Evolutionary conservation across 2,888 invertebrate species (phyloP), one percentile per base, ranked within the genome.

Genomic region (Erebia aethiops): DNA sequence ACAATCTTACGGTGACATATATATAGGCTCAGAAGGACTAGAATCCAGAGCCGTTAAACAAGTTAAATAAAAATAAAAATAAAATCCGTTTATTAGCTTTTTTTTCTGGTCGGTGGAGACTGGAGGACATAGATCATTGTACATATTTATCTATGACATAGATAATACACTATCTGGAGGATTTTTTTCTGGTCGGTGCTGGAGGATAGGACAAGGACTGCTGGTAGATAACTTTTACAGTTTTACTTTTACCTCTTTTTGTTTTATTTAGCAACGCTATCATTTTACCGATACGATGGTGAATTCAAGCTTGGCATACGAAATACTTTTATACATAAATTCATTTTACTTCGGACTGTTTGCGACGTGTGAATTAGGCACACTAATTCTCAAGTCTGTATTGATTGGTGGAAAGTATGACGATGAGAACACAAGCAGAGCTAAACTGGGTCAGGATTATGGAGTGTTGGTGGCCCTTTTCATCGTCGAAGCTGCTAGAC

Each of bases 341-440:
- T 97, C 97, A 41, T 97, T 97, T 94, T 97, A 97, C 90, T 97
- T 97, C 84, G 97, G 97, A 82, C 95, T 97, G 92, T 97, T 97
- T 87, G 96, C 97, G 64, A 95, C 96, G 74, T 97, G 97, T 87
- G 97, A 97, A 90, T 90, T 97, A 77, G 96, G 96, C 74, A 96
- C 97, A 88, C 95, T 96, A 78, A 94, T 96, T 70, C 94, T 97
- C 79, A 98, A 98, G 89, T 96, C 95, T 76, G 95, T 96, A 78
- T 95, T 96, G 88, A 94, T 92, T 73, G 85, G 82, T 71, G 84
- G 84, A 9, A 87, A 85, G 71, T 89, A 91, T 75, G 95, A 96
- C 83, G 94, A 97, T 76, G 74, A 64, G 54, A 95, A 95, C 67
- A 96, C 96, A 81, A 96, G 96, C 72, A 94, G 94, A 67, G 94